Evolutionary conservation across 2,113 vertebrate species (phyloP), one percentile per base, ranked within the genome.

Genomic region (Saguinus imperator): DNA sequence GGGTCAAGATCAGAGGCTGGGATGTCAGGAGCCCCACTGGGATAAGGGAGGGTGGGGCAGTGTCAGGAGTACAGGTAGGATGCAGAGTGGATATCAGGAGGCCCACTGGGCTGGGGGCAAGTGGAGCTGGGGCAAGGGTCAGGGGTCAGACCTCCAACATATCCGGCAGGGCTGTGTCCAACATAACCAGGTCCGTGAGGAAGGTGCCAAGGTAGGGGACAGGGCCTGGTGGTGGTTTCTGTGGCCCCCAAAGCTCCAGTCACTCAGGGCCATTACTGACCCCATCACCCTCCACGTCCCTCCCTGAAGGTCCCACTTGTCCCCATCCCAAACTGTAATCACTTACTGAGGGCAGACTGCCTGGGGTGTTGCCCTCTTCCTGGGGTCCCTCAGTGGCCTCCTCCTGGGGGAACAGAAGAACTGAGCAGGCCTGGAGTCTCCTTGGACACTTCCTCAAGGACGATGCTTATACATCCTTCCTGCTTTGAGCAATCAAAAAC

Each of bases 181-280:
- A 94, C 99, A 99, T 99, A 81, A 99, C 99, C 95, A 99, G 98
- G 80, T 99, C 99, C 0, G 99, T 99, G 97, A 99, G 98, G 94
- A 99, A 99, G 10, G 99, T 99, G 79, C 99, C 99, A 43, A 99
- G 98, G 97, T 99, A 99, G 0, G 99, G 99, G 21, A 99, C 97
- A 0, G 98, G 98, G 1, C 99, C 99, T 6, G 98, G 98, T 77
- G 97, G 89, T 55, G 73, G 87, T 94, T 98, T 99, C 98, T 98
- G 97, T 17, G 55, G 92, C 10, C 77, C 94, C 96, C 80, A 94
- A 76, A 89, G 50, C 13, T 23, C 61, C 4, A 14, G 93, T 97
- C 77, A 97, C 11, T 91, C 12, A 32, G 2, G 16, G 68, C 3
- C 18, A 17, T 45, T n/a, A 29, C 9, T 1, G 25, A 45, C 37